Percentiles rank a stretch among this genome's conserved stretches.
phyloP scores from a whole-genome alignment of 2,888 invertebrate genomes.

The Leptopterna dolabrata region DNA sequence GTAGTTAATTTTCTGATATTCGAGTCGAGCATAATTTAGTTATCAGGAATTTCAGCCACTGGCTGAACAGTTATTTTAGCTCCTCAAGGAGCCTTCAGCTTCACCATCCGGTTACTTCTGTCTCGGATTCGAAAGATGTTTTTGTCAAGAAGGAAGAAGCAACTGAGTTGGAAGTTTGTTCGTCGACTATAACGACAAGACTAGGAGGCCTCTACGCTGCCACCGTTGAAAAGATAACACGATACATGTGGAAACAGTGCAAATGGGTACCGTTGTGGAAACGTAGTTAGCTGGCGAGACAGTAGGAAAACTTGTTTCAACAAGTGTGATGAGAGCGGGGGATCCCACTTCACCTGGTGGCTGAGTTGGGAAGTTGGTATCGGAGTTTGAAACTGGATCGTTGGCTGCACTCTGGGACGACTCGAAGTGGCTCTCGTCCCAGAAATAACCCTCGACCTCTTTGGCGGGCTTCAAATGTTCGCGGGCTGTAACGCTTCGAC shows the following conservation, averaged over 20 bases:
- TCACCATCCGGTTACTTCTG: neutral
- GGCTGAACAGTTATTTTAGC: too few species aligned
- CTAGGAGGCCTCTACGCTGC: neutral
- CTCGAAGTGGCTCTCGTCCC: neutral
- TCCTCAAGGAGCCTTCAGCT: too few species aligned
- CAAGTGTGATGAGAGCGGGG: neutral
- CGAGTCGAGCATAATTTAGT: too few species aligned
- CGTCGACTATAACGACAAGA: neutral
- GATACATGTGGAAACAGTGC: neutral
- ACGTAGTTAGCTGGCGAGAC: neutral
- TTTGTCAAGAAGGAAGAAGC: neutral
- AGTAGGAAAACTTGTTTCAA: conserved; percentile 2
- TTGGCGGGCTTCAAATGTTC: neutral
- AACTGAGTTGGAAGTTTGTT: neutral
- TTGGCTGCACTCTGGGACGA: neutral
- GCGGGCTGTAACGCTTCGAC: too few species aligned
- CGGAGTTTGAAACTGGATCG: conserved; percentile 3
- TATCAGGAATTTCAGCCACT: too few species aligned
- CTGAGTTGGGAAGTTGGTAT: neutral
- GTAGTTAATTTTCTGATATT: too few species aligned
- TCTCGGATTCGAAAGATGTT: neutral
- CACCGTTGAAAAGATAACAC: neutral
- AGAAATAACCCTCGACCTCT: neutral
- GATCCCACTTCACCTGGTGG: neutral
- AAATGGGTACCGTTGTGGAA: neutral